Percentiles rank a stretch among this genome's conserved stretches.
Conservation (phyloP, 2,888 invertebrate genomes). For the Pemphredon lugubris region DNA sequence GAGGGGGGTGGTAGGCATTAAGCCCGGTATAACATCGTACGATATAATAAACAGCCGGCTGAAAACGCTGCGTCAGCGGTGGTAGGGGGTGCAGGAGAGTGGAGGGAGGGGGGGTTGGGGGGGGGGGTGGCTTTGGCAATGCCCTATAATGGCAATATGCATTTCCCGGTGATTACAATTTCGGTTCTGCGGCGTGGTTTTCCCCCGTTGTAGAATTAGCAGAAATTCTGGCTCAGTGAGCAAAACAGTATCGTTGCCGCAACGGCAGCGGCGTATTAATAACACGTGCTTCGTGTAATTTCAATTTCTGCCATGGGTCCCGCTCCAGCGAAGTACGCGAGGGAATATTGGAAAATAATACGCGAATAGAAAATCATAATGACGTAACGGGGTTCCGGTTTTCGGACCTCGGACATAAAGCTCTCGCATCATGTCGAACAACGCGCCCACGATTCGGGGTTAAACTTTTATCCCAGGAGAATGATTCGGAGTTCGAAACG, state of each 20-base stretch:
- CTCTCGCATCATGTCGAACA: no score
- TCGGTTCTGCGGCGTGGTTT: constrained; percentile 66
- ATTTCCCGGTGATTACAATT: constrained; percentile 66
- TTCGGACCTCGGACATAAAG: constrained; percentile 9
- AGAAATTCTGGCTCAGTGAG: constrained; percentile 68
- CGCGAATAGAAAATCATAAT: constrained; percentile 49
- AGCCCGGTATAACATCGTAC: no score
- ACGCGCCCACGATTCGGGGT: no score
- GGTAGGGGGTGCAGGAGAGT: background rate
- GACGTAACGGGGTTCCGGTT: constrained; percentile 52
- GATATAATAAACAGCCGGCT: constrained; percentile 31
- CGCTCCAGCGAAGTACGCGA: constrained; percentile 10
- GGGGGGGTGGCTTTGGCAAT: constrained; percentile 12
- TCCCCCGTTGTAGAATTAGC: constrained; percentile 66
- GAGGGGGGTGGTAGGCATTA: no score
- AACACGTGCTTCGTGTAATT: constrained; percentile 68
- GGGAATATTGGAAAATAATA: constrained; percentile 51
- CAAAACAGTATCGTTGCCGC: constrained; percentile 63
- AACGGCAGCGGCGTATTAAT: constrained; percentile 60
- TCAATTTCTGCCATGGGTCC: constrained; percentile 51
- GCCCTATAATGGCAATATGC: constrained; percentile 59
- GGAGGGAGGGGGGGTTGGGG: background rate
- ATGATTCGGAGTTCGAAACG: background rate
- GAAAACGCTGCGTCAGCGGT: constrained; percentile 49
- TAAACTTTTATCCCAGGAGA: no score